phyloP scores from a whole-genome alignment of 2,888 invertebrate species.

The Polymixis lichenea region DNA sequence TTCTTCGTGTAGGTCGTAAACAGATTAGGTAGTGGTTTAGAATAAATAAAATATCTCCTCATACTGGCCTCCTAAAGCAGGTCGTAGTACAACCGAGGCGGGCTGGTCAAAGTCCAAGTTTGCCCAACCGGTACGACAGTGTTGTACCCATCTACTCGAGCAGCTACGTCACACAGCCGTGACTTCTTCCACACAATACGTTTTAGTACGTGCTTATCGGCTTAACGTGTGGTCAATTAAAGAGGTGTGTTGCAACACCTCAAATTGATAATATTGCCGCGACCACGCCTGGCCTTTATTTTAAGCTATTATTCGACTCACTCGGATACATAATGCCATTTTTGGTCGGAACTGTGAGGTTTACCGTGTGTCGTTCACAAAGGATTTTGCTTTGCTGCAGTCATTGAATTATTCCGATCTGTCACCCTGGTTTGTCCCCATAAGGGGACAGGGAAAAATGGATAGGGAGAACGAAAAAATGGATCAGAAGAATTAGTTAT shows the following conservation, averaged over 20 bases:
- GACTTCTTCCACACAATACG: conserved; percentile 61
- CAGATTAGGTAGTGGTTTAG: conserved; percentile 19
- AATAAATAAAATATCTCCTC: conserved; percentile 60
- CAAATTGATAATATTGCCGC: conserved; percentile 55
- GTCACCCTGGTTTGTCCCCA: too few relatives aligned
- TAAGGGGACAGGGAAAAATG: too few relatives aligned
- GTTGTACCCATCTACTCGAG: conserved; percentile 18
- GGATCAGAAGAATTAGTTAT: too few relatives aligned
- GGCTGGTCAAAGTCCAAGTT: conserved; percentile 65
- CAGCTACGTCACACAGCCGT: conserved; percentile 56
- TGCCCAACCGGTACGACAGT: conserved; percentile 49
- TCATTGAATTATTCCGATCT: too few relatives aligned
- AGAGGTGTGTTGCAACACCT: conserved; percentile 62
- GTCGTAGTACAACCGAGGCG: conserved; percentile 40
- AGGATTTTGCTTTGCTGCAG: conserved; percentile 5
- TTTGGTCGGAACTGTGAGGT: conserved; percentile 9
- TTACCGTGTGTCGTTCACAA: not conserved
- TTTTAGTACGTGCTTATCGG: conserved; percentile 70
- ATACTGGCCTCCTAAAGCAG: conserved; percentile 58
- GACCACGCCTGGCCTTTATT: conserved; percentile 53
- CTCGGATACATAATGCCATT: conserved; percentile 18
- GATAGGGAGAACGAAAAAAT: too few relatives aligned
- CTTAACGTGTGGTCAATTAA: conserved; percentile 57
- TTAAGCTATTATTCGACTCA: conserved; percentile 26
- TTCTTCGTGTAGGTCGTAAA: conserved; percentile 12